Evolutionary conservation across 1,140 invertebrate genomes (phyloP), one percentile per base, ranked within the genome.

Genomic region (Neelides sp.): DNA sequence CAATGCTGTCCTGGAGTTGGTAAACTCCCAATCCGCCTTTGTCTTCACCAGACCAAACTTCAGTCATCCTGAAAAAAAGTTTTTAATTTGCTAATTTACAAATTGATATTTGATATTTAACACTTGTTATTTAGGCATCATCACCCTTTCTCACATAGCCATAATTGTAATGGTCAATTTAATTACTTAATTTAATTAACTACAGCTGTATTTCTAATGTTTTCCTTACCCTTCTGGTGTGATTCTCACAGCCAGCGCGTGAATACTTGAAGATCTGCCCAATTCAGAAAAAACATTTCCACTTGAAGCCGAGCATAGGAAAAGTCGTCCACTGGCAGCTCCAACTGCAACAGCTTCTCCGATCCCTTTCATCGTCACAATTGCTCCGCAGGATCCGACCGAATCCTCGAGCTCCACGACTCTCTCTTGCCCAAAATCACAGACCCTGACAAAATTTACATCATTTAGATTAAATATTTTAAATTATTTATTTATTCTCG

Each of bases 31-130:
- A 78, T 56, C 72, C 76, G 0, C 83, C 83, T 54, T 78, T 74
- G 37, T 77, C 75, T 63, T 83, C 81, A 0, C 84, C 85, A 50
- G 79, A 78, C 85, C 84, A 87, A 8, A 83, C 60, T 64, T 82
- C 78, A 54, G 76, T 75, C 36, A 63, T 57, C 17, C 75, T 76
- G 50, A 17, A 35, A 30, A 3, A 1, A 57, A 35, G 35, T 22
- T 28, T 22, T 40, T 15, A 22, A 22, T n/a, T 7, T 26, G 32
- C 26, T 49, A 32, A 45, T n/a, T 49, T 7, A 40, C 19, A 3
- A 41, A 10, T 4, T 5, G 4, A 7, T 15, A 19, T 22, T 43
- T 15, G 37, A 17, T 23, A 28, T 44, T 12, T n/a, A 35, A 13
- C 27, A 35, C 4, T 15, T 26, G 13, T 32, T n/a, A n/a, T n/a